Evolutionary conservation across 2,888 invertebrate genomes (phyloP).

Genomic region (Mimas tiliae): DNA sequence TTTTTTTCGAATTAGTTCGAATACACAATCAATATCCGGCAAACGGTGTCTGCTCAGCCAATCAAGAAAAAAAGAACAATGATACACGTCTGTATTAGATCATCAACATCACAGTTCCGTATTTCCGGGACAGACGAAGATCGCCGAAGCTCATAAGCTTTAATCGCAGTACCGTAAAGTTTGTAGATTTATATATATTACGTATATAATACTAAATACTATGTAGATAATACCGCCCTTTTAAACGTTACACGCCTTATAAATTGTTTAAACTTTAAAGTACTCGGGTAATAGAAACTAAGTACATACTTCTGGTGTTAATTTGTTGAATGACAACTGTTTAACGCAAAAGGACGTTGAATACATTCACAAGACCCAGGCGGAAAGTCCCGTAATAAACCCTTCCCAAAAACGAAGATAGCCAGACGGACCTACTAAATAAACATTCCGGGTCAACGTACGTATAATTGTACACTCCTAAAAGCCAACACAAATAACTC

Average conservation of each 20-base stretch:
- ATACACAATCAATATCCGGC: too few species aligned
- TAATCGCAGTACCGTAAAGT: too few species aligned
- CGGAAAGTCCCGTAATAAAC: constrained; percentile 31
- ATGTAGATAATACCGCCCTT: too few species aligned
- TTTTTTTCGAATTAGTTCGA: too few species aligned
- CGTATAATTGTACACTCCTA: constrained; percentile 62
- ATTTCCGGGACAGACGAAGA: too few species aligned
- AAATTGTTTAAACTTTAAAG: constrained; percentile 1
- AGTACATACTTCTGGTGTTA: neutral
- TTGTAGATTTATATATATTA: neutral
- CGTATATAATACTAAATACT: too few species aligned
- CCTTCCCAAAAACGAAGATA: constrained; percentile 31
- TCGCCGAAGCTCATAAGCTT: too few species aligned
- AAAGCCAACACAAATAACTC: constrained; percentile 66
- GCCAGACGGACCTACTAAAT: constrained; percentile 35
- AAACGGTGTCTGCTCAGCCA: too few species aligned
- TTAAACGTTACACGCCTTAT: neutral
- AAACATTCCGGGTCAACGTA: constrained; percentile 60
- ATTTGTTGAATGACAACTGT: constrained; percentile 2
- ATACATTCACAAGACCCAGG: constrained; percentile 35
- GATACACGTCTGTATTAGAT: too few species aligned
- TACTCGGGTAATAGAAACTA: neutral
- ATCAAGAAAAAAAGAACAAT: too few species aligned
- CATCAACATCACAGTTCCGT: too few species aligned
- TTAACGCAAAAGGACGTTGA: constrained; percentile 25